phyloP scores from a whole-genome alignment of 2,113 vertebrate genomes.

The Sylvicapra grimmia region DNA sequence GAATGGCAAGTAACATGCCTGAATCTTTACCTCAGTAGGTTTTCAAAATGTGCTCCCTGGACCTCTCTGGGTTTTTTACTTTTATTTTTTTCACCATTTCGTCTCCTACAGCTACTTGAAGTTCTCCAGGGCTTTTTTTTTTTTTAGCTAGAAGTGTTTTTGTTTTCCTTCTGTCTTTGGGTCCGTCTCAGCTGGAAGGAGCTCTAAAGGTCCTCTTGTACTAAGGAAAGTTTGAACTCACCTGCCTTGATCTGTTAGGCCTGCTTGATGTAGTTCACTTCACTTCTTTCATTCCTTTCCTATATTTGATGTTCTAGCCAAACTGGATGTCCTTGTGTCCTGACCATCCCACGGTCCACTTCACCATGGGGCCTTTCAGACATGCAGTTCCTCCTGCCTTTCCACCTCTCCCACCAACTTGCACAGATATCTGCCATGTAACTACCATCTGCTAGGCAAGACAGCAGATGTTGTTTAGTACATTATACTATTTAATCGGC shows the following conservation, averaged over 20 bases:
- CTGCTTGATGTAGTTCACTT: neutral
- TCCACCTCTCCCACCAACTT: neutral
- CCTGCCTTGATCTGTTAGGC: neutral
- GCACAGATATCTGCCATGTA: neutral
- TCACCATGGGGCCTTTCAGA: neutral
- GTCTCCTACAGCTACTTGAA: neutral
- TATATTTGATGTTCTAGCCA: neutral
- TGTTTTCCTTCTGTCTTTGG: neutral
- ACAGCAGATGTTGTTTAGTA: neutral
- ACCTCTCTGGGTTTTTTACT: neutral
- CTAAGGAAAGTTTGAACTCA: neutral
- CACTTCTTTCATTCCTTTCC: neutral
- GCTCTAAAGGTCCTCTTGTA: neutral
- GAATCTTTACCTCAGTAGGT: neutral
- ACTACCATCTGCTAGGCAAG: neutral
- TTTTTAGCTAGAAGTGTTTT: neutral
- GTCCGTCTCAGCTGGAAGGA: neutral
- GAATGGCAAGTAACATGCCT: neutral
- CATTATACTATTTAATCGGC: neutral
- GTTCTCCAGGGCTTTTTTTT: neutral
- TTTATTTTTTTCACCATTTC: neutral
- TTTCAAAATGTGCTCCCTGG: neutral
- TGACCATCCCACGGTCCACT: neutral
- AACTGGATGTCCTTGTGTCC: neutral
- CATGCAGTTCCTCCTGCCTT: neutral